Evolutionary conservation across 2,113 vertebrate genomes (phyloP).

Genomic region (Heterotilapia buettikoferi): DNA sequence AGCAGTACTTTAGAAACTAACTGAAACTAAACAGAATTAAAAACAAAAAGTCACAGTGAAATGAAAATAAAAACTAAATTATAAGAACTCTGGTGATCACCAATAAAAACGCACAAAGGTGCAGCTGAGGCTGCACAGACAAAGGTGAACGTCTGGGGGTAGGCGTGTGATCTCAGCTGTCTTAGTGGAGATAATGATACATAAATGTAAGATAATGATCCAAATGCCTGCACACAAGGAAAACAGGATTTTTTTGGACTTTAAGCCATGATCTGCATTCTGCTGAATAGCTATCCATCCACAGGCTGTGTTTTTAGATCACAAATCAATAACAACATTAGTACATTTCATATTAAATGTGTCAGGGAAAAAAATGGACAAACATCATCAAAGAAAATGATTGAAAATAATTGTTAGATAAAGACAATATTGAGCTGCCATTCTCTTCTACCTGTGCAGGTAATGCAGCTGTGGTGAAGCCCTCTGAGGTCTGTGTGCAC

Average conservation of each 20-base stretch:
- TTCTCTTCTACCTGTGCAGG: conserved; percentile 65
- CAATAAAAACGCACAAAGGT: background rate
- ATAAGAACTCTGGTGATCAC: background rate
- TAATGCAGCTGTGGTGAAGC: conserved; percentile 89
- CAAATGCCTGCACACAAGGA: background rate
- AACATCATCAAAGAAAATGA: background rate
- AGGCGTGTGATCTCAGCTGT: background rate
- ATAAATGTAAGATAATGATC: background rate
- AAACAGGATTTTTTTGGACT: background rate
- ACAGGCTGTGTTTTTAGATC: background rate
- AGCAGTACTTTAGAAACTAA: rapidly evolving
- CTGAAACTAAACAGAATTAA: background rate
- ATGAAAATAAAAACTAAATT: background rate
- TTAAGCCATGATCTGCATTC: background rate
- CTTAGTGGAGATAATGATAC: background rate
- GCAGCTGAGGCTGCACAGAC: background rate
- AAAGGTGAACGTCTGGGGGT: background rate
- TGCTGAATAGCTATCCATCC: background rate
- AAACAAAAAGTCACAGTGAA: background rate
- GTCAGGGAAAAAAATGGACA: background rate
- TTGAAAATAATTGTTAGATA: background rate
- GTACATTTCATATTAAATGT: background rate
- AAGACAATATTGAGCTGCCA: background rate
- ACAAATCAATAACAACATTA: background rate
- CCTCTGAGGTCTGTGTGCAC: conserved; percentile 83